A percentile compares a stretch with the other conserved stretches of the same genome.
phyloP scores from a whole-genome alignment of 2,888 invertebrate species.

The Papilio protenor region DNA sequence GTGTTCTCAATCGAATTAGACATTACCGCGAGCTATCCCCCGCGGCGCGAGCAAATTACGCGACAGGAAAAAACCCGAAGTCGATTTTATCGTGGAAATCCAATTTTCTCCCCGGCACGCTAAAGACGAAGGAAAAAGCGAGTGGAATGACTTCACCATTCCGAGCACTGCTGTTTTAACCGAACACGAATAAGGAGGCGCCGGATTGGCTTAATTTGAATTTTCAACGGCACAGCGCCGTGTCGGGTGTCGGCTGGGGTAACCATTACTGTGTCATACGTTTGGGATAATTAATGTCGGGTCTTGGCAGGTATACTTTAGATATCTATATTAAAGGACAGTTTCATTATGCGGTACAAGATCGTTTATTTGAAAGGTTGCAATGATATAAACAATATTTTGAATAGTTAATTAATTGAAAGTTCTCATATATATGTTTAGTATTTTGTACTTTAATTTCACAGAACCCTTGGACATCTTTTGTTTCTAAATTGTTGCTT shows the following conservation, averaged over 20 bases:
- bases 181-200: constrained; percentile 84
- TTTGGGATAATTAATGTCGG: constrained; percentile 39
- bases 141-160: constrained; percentile 83
- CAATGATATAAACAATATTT: not conserved
- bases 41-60: constrained; percentile 71
- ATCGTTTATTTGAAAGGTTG: not conserved
- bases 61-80: constrained; percentile 72
- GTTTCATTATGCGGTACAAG: not conserved
- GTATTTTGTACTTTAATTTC: not conserved
- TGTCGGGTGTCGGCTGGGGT: constrained; percentile 53
- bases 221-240: constrained; percentile 77
- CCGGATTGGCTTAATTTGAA: constrained; percentile 84
- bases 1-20: constrained; percentile 74
- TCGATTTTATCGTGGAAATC: constrained; percentile 84
- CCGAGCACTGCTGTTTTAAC: constrained; percentile 81
- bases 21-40: constrained; percentile 57
- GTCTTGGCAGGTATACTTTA: constrained; percentile 1
- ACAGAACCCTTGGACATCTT: not conserved
- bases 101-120: constrained; percentile 84
- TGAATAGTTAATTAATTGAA: not conserved
- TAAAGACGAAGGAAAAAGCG: constrained; percentile 83
- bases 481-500: not conserved
- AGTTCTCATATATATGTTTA: not conserved
- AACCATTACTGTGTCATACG: constrained; percentile 26
- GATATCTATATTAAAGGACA: constrained; percentile 2